Evolutionary conservation across 2,797 vertebrate species (phyloP), one percentile per base, ranked within the genome.

Genomic region (Darevskia nairensis): DNA sequence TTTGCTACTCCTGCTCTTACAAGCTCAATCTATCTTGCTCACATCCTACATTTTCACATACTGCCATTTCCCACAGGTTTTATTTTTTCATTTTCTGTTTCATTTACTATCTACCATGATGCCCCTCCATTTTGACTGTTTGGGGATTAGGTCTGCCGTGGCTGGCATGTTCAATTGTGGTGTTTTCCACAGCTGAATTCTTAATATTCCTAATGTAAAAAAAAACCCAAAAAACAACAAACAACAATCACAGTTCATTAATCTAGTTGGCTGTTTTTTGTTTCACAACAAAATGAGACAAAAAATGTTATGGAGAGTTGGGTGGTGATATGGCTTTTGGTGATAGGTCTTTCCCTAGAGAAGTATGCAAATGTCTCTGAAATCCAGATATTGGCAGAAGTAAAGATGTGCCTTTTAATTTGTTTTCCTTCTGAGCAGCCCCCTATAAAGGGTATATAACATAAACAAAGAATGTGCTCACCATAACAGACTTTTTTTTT

Each of bases 21-120:
- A 90, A 59, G 0, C 61, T 1, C 39, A 8, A 17, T 50, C 39
- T 4, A 8, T 79, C 1, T 29, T 89, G 80, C 80, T 87, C 32
- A 55, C 8, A 82, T 0, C 21, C 0, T 32, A 32, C 25, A 13
- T 8, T 88, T 72, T 46, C 59, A 0, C 0, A 21, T 59, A 4
- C 25, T 32, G 39, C 71, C 64, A 25, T 46, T 77, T 77, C 59
- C 21, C 44, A 44, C 0, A 1, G 2, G 3, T 68, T 29, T 23
- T 23, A 64, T 64, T 64, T 19, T 19, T 23, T 64, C 61, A 64
- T 64, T 64, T 64, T 23, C 50, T 55, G 50, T 55, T 55, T 75
- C 32, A 75, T 84, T 75, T 84, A 4, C 0, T 6, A 10, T 9
- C 61, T n/a, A 29, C 77, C 66, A 13, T 2, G 19, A 74, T 39